These are phyloP conservation scores for Meleagris gallopavo DNA, from an alignment of 2,113 vertebrate genomes.

Conservation along the genomic window DNA sequence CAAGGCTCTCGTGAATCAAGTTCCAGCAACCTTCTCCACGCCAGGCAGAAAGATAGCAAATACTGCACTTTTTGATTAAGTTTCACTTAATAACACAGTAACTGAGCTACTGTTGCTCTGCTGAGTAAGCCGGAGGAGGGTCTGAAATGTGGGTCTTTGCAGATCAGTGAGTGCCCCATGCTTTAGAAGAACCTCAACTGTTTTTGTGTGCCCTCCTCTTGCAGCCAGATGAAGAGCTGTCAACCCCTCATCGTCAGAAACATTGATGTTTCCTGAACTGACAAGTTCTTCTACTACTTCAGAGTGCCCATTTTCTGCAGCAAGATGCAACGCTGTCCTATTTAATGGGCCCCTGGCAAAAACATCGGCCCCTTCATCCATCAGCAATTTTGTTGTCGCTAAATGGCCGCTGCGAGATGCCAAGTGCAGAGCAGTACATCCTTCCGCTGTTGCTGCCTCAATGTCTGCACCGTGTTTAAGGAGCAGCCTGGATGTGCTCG, in stretches of 20 bases:
- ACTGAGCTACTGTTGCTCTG: background rate
- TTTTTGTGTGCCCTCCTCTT: conserved; percentile 77
- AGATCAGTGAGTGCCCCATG: conserved; percentile 66
- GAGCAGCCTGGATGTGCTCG: conserved; percentile 92
- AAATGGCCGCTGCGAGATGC: conserved; percentile 86
- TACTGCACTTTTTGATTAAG: conserved; percentile 22
- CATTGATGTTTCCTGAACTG: conserved; percentile 68
- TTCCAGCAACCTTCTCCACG: background rate
- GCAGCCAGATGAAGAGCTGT: conserved; percentile 85
- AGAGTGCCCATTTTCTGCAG: conserved; percentile 84
- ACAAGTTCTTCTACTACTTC: conserved; percentile 88
- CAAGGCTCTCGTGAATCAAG: background rate
- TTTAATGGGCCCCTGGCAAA: conserved; percentile 64
- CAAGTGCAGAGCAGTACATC: conserved; percentile 88
- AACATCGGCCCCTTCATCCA: conserved; percentile 84
- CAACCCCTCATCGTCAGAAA: conserved; percentile 81
- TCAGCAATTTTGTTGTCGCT: conserved; percentile 87
- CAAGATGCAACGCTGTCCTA: conserved; percentile 86
- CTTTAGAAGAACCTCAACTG: conserved; percentile 81
- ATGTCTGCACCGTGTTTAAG: conserved; percentile 85
- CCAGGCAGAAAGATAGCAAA: background rate
- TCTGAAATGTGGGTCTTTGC: conserved; percentile 65
- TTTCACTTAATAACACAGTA: conserved; percentile 62
- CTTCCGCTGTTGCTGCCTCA: conserved; percentile 79
- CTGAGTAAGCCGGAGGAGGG: background rate